Evolutionary conservation across 2,888 invertebrate genomes (phyloP).

Genomic region (Amblyjoppa fuscipennis): DNA sequence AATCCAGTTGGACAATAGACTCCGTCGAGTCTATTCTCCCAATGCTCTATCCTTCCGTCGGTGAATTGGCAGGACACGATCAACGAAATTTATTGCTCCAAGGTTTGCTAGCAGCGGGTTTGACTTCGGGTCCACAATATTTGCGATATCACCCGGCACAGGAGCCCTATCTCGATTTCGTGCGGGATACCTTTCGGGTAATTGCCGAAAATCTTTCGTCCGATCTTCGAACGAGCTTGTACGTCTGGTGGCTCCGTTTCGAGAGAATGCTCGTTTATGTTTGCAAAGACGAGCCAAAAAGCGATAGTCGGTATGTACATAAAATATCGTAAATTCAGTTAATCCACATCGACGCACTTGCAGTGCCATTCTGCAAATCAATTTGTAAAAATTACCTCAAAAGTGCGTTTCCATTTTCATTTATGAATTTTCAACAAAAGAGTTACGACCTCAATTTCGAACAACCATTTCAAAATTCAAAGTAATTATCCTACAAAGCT

Average conservation of each 20-base stretch:
- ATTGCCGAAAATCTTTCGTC: conserved; percentile 86
- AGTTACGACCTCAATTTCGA: too few species aligned
- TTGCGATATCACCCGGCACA: conserved; percentile 87
- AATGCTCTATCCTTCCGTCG: conserved; percentile 78
- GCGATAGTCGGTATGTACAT: conserved; percentile 73
- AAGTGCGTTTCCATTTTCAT: too few species aligned
- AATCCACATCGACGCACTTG: background rate
- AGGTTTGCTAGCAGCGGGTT: conserved; percentile 81
- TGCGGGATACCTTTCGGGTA: conserved; percentile 86
- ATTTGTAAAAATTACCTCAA: background rate
- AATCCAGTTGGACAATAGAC: conserved; percentile 79
- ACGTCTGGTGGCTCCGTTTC: conserved; percentile 89
- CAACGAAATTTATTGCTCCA: conserved; percentile 75
- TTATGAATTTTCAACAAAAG: too few species aligned
- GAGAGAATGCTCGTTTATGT: conserved; percentile 86
- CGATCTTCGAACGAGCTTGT: conserved; percentile 86
- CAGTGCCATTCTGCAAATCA: background rate
- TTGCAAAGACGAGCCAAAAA: conserved; percentile 84
- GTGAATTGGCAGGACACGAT: conserved; percentile 75
- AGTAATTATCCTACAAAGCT: too few species aligned
- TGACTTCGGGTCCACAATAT: conserved; percentile 88
- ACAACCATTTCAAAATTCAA: too few species aligned
- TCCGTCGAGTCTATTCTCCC: conserved; percentile 80
- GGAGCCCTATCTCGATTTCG: conserved; percentile 87
- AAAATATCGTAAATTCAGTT: conserved; percentile 1